phyloP scores from a whole-genome alignment of 2,888 invertebrate genomes.

The Danaus chrysippus region DNA sequence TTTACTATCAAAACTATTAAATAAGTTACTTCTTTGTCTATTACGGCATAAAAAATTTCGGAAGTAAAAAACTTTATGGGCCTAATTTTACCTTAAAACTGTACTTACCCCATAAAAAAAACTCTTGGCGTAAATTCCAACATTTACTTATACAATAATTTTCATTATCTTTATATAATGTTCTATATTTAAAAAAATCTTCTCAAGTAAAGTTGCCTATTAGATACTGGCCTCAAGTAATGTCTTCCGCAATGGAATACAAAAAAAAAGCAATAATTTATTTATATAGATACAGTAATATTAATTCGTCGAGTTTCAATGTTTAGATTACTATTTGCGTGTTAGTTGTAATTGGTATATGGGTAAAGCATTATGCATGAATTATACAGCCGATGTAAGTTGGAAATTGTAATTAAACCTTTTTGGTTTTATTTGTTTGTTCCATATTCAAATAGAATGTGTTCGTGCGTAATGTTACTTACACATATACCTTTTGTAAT shows the following conservation, averaged over 20 bases:
- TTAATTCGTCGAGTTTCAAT: conserved; percentile 20
- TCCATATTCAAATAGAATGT: background rate
- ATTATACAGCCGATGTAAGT: background rate
- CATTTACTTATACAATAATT: too few relatives aligned
- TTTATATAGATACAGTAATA: conserved; percentile 17
- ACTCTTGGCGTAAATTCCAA: too few relatives aligned
- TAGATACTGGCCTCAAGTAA: conserved; percentile 28
- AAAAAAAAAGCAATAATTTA: conserved; percentile 50
- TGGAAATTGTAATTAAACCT: too few relatives aligned
- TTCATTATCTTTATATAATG: too few relatives aligned
- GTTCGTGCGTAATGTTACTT: background rate
- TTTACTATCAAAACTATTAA: conserved; percentile 2
- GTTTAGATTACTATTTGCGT: conserved; percentile 18
- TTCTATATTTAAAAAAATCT: too few relatives aligned
- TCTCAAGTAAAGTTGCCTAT: conserved; percentile 4
- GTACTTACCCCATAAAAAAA: too few relatives aligned
- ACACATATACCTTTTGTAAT: background rate
- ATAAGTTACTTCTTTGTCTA: background rate
- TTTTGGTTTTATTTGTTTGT: too few relatives aligned
- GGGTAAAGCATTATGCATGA: conserved; percentile 1
- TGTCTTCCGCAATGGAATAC: conserved; percentile 66
- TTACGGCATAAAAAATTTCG: too few relatives aligned
- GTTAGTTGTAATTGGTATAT: conserved; percentile 16
- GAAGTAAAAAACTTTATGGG: too few relatives aligned
- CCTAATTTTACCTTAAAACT: too few relatives aligned